phyloP scores from a whole-genome alignment of 2,888 invertebrate species.

The Phragmatobia fuliginosa region DNA sequence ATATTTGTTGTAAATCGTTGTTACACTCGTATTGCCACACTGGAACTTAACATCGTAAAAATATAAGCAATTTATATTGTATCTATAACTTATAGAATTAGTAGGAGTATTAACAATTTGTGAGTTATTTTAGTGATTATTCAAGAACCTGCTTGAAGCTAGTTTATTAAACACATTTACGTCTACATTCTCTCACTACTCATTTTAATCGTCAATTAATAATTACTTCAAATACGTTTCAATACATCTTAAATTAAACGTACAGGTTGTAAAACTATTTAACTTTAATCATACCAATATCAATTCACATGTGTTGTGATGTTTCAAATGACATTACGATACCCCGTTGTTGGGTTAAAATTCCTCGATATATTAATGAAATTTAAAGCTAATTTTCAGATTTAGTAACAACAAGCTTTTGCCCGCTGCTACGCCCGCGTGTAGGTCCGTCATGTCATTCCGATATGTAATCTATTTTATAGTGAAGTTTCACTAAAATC shows the following conservation, averaged over 20 bases:
- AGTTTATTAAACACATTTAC: not conserved
- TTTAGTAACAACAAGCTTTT: constrained; percentile 27
- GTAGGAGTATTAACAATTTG: too few species aligned
- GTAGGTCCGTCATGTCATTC: too few species aligned
- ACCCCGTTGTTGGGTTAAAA: constrained; percentile 32
- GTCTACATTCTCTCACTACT: not conserved
- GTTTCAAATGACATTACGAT: constrained; percentile 44
- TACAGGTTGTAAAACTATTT: constrained; percentile 42
- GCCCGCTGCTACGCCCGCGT: too few species aligned
- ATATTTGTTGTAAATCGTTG: too few species aligned
- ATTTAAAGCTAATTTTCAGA: constrained; percentile 50
- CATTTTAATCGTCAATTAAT: not conserved
- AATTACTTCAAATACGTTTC: not conserved
- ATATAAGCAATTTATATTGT: too few species aligned
- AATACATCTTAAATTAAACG: not conserved
- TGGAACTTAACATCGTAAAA: too few species aligned
- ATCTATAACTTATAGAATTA: too few species aligned
- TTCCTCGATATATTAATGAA: constrained; percentile 46
- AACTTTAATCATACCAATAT: constrained; percentile 36
- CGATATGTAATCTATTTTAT: too few species aligned
- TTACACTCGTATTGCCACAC: too few species aligned
- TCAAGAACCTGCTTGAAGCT: too few species aligned
- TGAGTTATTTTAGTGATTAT: too few species aligned
- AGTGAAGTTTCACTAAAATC: too few species aligned
- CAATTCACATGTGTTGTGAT: constrained; percentile 36